Percentiles rank a stretch among this genome's conserved stretches.
phyloP scores from a whole-genome alignment of 2,797 vertebrate genomes.

The Tragopan temminckii region DNA sequence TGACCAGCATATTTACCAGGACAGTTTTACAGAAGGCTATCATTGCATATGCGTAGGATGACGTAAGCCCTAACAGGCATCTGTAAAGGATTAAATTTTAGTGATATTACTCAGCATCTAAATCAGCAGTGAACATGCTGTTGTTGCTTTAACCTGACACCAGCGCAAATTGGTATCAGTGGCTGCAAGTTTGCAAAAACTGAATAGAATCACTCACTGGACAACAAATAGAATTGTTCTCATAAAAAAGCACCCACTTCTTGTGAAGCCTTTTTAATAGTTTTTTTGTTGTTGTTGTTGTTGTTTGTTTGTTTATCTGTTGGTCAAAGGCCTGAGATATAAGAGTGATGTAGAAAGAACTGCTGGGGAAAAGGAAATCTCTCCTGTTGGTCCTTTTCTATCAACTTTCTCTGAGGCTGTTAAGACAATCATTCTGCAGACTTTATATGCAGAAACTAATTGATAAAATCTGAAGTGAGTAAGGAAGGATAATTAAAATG shows the following conservation, averaged over 20 bases:
- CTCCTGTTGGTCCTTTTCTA: background rate
- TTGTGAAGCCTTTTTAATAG: rapidly evolving
- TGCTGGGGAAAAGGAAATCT: background rate
- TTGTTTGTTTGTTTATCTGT: background rate
- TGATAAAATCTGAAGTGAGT: conserved; percentile 3
- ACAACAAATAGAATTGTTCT: background rate
- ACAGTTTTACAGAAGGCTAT: background rate
- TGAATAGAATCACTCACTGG: background rate
- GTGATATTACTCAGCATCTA: background rate
- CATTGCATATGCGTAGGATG: too few species aligned
- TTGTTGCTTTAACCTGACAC: background rate
- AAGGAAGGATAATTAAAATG: conserved; percentile 55
- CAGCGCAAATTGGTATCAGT: background rate
- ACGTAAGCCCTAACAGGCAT: background rate
- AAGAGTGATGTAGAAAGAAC: background rate
- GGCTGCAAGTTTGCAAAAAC: background rate
- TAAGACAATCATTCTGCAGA: conserved; percentile 27
- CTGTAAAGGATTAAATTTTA: background rate
- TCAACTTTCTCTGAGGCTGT: background rate
- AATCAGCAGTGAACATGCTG: background rate
- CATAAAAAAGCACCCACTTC: background rate
- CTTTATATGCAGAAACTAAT: conserved; percentile 7
- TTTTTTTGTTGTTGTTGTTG: too few species aligned
- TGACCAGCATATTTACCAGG: background rate
- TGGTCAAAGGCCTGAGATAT: background rate